These are phyloP conservation scores for Cephus rjabovi DNA, from an alignment of 2,888 invertebrate species.

Conservation along the genomic window DNA sequence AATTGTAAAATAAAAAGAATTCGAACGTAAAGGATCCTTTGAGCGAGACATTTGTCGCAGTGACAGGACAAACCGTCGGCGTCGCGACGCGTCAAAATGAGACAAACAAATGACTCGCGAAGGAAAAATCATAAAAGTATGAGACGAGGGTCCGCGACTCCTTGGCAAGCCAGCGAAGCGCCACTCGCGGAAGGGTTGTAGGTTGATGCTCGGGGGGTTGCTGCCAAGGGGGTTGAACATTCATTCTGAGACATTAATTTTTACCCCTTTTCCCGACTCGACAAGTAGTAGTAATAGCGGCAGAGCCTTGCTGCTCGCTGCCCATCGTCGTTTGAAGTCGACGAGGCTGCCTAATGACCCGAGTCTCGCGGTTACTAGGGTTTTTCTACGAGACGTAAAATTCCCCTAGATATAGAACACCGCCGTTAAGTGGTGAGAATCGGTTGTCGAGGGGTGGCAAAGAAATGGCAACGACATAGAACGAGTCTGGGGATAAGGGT, in stretches of 20 bases:
- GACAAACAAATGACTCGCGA: conserved; percentile 54
- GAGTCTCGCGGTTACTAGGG: conserved; percentile 35
- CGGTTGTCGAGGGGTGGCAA: neutral
- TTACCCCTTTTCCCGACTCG: conserved; percentile 56
- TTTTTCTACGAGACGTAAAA: conserved; percentile 6
- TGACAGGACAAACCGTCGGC: neutral
- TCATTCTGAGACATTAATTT: conserved; percentile 67
- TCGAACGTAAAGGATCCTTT: neutral
- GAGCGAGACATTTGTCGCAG: neutral
- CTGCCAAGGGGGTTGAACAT: conserved; percentile 45
- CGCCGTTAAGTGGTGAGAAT: conserved; percentile 8
- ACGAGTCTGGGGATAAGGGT: neutral
- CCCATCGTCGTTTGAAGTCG: neutral
- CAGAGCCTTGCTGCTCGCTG: neutral
- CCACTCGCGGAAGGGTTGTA: neutral
- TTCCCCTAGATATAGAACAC: conserved; percentile 1
- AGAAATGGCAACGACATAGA: neutral
- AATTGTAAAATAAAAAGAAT: neutral
- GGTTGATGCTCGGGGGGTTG: neutral
- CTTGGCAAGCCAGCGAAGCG: neutral
- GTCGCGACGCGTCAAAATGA: conserved; percentile 2
- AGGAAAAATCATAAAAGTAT: conserved; percentile 60
- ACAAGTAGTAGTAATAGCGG: conserved; percentile 31
- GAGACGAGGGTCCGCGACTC: conserved; percentile 26
- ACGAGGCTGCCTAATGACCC: conserved; percentile 62